A percentile compares a stretch with the other conserved stretches of the same genome.
Evolutionary conservation across 2,888 invertebrate genomes (phyloP).

Genomic region (Watsonalla binaria): DNA sequence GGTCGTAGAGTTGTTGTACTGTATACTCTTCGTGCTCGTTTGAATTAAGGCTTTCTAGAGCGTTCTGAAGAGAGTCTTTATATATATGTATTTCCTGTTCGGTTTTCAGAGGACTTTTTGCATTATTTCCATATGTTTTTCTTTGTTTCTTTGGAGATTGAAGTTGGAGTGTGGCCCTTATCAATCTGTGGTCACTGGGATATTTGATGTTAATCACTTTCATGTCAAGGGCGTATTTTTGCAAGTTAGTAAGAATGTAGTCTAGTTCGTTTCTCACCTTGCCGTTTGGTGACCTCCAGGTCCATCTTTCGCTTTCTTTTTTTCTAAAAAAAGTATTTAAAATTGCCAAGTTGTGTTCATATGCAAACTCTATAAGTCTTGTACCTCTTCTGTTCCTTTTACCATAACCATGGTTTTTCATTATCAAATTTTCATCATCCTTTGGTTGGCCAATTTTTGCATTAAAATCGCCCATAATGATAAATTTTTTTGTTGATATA

Average conservation of each 20-base stretch:
- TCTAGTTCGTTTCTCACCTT: slow-evolving; percentile 4
- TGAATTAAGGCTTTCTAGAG: too few relatives aligned
- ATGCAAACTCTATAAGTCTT: slow-evolving; percentile 5
- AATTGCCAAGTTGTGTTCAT: slow-evolving; percentile 7
- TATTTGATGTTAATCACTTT: background rate
- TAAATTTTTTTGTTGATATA: slow-evolving; percentile 6
- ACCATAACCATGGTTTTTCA: slow-evolving; percentile 2
- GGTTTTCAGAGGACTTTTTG: too few relatives aligned
- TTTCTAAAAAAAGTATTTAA: slow-evolving; percentile 6
- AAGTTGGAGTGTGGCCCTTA: too few relatives aligned
- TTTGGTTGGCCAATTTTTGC: slow-evolving; percentile 4
- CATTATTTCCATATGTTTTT: too few relatives aligned
- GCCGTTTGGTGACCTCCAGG: background rate
- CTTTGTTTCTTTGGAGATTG: too few relatives aligned
- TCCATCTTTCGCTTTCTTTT: background rate
- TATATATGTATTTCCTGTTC: too few relatives aligned
- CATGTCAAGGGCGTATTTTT: background rate
- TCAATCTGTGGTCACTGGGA: background rate
- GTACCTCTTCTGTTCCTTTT: slow-evolving; percentile 6
- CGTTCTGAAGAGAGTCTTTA: too few relatives aligned
- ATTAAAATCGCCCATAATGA: slow-evolving; percentile 15
- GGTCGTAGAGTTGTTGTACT: too few relatives aligned
- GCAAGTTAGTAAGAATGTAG: slow-evolving; percentile 6
- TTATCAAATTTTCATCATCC: background rate
- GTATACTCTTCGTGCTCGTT: too few relatives aligned